phyloP scores from a whole-genome alignment of 64 coral and sea anemone genomes.

The Dendronephthya gigantea region DNA sequence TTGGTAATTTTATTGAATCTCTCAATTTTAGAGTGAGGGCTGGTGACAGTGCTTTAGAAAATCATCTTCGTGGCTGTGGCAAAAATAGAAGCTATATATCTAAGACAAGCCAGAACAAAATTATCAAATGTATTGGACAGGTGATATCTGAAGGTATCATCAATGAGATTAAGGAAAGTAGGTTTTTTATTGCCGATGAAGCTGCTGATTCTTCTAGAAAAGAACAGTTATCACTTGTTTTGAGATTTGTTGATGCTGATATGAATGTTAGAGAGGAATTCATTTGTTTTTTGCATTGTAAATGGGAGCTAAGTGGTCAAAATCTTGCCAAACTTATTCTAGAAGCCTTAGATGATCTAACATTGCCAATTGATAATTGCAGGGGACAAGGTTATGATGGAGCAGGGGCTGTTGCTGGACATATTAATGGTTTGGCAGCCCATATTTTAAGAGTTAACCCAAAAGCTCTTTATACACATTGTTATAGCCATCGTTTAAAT shows the following conservation, averaged over 20 bases:
- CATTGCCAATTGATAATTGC: not conserved
- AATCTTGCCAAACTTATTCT: not conserved
- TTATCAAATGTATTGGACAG: slow-evolving; percentile 5
- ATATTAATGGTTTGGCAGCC: not conserved
- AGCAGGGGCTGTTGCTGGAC: slow-evolving; percentile 7
- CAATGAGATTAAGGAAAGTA: slow-evolving; percentile 6
- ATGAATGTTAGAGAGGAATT: too few species aligned
- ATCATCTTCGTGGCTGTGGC: not conserved
- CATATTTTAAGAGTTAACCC: too few species aligned
- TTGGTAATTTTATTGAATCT: slow-evolving; percentile 14
- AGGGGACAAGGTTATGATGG: slow-evolving; percentile 23
- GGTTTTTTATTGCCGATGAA: not conserved
- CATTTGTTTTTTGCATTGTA: not conserved
- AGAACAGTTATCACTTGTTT: too few species aligned
- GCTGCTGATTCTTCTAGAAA: too few species aligned
- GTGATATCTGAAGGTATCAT: not conserved
- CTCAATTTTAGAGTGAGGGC: slow-evolving; percentile 24
- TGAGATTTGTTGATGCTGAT: too few species aligned
- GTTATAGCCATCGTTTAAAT: too few species aligned
- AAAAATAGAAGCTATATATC: too few species aligned
- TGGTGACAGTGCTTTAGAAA: slow-evolving; percentile 12
- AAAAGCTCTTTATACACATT: too few species aligned
- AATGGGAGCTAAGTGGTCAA: not conserved
- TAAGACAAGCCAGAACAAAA: slow-evolving; percentile 14
- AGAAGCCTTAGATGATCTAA: not conserved